Evolutionary conservation across 2,797 vertebrate species (phyloP), one percentile per base, ranked within the genome.

Genomic region (Pseudotriccus pelzelni): DNA sequence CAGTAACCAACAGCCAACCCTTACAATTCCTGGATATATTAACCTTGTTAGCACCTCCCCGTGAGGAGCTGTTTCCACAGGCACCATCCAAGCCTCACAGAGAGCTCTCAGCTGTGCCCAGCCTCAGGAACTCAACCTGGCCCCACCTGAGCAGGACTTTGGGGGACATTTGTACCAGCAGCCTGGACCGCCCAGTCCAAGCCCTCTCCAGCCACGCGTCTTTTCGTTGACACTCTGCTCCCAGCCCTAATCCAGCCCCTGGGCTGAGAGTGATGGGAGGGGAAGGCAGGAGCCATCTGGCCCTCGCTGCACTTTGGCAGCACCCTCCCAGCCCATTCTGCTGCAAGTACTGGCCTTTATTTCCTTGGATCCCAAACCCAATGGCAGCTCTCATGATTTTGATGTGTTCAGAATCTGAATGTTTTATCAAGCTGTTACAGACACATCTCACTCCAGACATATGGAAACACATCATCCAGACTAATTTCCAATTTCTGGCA

Each of bases 291-390:
- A 90, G 86, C 27, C 68, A 2, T 14, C 39, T 50, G 72, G 73
- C 39, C 64, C 52, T 66, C 1, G 0, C 36, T 74, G 55, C 39
- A 37, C 32, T 32, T 8, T 80, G 73, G 86, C 64, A 84, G 73
- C n/a, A 39, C 37, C 41, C 21, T 70, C 39, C 60, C 50, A 79
- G 66, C 69, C 43, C 18, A 2, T 41, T 39, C 34, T 60, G 58
- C 80, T 1, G 2, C 66, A n/a, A 0, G 0, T 4, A 9, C 17
- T 15, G 19, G 11, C 8, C 37, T 55, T 52, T 17, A 11, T 24
- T 87, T 46, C 76, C 85, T 44, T 74, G 72, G 36, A 70, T 63
- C 64, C 68, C 60, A 68, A 60, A 63, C 7, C 41, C 68, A 10
- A 4, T 2, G 10, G 60, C 88, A 86, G 59, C 34, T 80, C 56